These are phyloP conservation scores for Crepidodera aurea DNA, from an alignment of 2,888 invertebrate genomes.

Conservation along the genomic window DNA sequence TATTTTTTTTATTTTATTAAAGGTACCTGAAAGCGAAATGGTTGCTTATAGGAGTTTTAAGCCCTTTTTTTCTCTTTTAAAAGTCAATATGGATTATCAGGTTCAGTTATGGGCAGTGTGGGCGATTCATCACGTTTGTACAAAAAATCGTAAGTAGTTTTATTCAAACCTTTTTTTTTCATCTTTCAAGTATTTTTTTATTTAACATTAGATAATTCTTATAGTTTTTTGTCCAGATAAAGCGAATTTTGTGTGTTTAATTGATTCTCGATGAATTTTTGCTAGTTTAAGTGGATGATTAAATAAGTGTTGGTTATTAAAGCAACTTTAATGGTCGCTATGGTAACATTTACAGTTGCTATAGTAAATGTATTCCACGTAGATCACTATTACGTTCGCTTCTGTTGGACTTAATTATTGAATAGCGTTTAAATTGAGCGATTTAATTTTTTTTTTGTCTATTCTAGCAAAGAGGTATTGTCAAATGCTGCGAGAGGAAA, in stretches of 20 bases:
- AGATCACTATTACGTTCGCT: no score
- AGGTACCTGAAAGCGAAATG: slow-evolving; percentile 75
- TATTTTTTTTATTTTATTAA: no score
- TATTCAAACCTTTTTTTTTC: not conserved
- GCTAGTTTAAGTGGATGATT: no score
- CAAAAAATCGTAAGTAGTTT: slow-evolving; percentile 74
- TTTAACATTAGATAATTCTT: not conserved
- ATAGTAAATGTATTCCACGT: no score
- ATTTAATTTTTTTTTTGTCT: slow-evolving; percentile 25
- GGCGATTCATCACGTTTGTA: slow-evolving; percentile 81
- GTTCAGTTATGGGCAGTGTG: slow-evolving; percentile 81
- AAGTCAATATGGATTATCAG: slow-evolving; percentile 67
- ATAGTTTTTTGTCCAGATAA: slow-evolving; percentile 1
- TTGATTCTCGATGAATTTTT: no score
- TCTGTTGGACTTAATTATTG: no score
- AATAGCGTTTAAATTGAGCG: no score
- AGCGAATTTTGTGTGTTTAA: no score
- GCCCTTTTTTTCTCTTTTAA: slow-evolving; percentile 74
- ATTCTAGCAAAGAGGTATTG: slow-evolving; percentile 72
- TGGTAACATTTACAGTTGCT: no score
- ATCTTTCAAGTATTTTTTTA: no score
- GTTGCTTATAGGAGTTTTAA: slow-evolving; percentile 76
- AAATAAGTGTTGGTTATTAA: no score
- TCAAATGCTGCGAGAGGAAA: slow-evolving; percentile 70
- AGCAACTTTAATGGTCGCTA: no score